These are phyloP conservation scores for Lampris incognitus DNA, from an alignment of 2,113 vertebrate genomes.

Conservation along the genomic window DNA sequence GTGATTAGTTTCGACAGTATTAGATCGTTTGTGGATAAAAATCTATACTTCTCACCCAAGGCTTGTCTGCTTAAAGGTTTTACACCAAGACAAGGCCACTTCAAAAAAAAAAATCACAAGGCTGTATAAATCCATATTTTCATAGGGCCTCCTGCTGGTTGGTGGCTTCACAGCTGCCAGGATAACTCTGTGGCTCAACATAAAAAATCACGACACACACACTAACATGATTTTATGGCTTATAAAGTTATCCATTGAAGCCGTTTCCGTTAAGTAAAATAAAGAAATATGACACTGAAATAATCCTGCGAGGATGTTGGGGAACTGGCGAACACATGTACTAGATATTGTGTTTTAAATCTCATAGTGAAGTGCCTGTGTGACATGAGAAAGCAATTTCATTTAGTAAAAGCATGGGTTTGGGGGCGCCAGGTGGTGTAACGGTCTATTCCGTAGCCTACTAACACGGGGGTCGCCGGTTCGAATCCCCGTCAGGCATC, in stretches of 20 bases:
- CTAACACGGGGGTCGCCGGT: too few species aligned
- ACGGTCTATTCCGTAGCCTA: too few species aligned
- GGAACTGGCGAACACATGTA: not conserved
- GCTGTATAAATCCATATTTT: slow-evolving; percentile 10
- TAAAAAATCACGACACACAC: slow-evolving; percentile 13
- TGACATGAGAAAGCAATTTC: too few species aligned
- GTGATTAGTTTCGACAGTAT: too few species aligned
- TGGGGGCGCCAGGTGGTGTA: too few species aligned
- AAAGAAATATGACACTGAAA: not conserved
- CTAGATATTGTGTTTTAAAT: too few species aligned
- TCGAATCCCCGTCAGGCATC: too few species aligned
- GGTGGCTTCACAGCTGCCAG: slow-evolving; percentile 29
- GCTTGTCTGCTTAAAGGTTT: not conserved
- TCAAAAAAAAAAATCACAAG: not conserved
- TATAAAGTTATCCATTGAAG: not conserved
- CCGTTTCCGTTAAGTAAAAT: slow-evolving; percentile 7
- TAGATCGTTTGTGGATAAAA: too few species aligned
- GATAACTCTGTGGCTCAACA: not conserved
- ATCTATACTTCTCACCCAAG: not conserved
- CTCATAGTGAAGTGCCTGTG: too few species aligned
- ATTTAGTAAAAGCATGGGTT: too few species aligned
- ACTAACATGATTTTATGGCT: slow-evolving; percentile 12
- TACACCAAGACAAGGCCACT: not conserved
- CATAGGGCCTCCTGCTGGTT: slow-evolving; percentile 67
- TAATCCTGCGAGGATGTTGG: not conserved